A percentile compares a stretch with the other conserved stretches of the same genome.
phyloP scores from a whole-genome alignment of 64 coral and sea anemone genomes.

The Porites lutea region DNA sequence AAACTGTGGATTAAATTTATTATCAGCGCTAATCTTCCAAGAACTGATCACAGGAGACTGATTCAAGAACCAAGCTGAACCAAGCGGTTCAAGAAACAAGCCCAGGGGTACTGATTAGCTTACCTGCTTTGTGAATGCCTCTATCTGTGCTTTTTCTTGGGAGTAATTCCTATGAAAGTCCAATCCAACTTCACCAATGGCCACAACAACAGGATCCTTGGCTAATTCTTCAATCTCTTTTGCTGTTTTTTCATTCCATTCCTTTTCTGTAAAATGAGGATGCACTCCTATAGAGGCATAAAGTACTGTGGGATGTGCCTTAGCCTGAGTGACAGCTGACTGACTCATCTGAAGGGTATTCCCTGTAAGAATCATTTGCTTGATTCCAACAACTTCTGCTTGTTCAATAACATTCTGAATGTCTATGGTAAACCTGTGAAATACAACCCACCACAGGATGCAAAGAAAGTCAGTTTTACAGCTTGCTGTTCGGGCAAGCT shows the following conservation, averaged over 20 bases:
- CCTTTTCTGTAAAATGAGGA: constrained; percentile 93
- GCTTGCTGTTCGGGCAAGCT: background rate
- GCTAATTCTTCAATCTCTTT: constrained; percentile 73
- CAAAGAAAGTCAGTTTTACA: background rate
- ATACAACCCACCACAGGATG: background rate
- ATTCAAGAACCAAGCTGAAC: too few species aligned
- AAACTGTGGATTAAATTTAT: too few species aligned
- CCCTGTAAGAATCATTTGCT: constrained; percentile 96
- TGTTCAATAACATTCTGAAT: constrained; percentile 90
- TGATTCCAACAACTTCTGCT: constrained; percentile 80
- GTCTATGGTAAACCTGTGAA: constrained; percentile 85
- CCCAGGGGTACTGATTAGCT: too few species aligned
- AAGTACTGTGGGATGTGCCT: constrained; percentile 75
- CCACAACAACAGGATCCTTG: constrained; percentile 89
- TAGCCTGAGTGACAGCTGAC: constrained; percentile 79
- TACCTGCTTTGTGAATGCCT: constrained; percentile 97
- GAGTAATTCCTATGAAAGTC: constrained; percentile 99
- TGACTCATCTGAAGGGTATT: constrained; percentile 89
- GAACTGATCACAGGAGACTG: too few species aligned
- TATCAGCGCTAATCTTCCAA: too few species aligned
- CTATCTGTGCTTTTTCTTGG: constrained; percentile 79
- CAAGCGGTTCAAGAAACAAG: too few species aligned
- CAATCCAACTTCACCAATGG: constrained; percentile 98
- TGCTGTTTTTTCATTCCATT: constrained; percentile 89
- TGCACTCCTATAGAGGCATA: constrained; percentile 94